These are phyloP conservation scores for Pseudochromis fuscus DNA, from an alignment of 2,797 vertebrate genomes.

Conservation along the genomic window DNA sequence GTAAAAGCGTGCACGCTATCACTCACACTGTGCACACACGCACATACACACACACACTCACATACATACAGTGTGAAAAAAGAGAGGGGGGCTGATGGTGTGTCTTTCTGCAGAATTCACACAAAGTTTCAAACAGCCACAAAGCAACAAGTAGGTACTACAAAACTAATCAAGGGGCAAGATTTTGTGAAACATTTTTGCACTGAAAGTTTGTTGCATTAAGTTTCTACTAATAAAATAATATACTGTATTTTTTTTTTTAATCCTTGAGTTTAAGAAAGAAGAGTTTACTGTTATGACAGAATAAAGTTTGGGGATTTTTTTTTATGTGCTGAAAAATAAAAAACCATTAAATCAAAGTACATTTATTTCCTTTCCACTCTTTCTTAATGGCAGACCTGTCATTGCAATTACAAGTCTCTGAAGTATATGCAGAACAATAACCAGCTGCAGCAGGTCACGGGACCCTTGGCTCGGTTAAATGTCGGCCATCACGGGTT, in stretches of 20 bases:
- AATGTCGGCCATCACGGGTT: slow-evolving; percentile 64
- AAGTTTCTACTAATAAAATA: background rate
- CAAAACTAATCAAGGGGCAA: background rate
- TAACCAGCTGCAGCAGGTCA: slow-evolving; percentile 50
- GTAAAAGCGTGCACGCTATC: slow-evolving; percentile 69
- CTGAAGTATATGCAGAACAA: slow-evolving; percentile 18
- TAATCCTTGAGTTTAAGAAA: too few relatives aligned
- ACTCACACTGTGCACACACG: slow-evolving; percentile 44
- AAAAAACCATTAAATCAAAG: too few relatives aligned
- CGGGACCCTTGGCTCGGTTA: slow-evolving; percentile 18
- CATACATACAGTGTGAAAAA: slow-evolving; percentile 42
- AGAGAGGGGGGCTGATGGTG: slow-evolving; percentile 57
- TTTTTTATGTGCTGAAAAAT: too few relatives aligned
- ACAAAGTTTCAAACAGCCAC: slow-evolving; percentile 65
- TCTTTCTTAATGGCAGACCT: background rate
- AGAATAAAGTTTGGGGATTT: too few relatives aligned
- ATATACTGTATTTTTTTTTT: background rate
- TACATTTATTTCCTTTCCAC: background rate
- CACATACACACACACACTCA: slow-evolving; percentile 28
- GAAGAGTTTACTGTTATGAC: too few relatives aligned
- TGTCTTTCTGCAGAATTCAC: slow-evolving; percentile 74
- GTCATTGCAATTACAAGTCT: background rate
- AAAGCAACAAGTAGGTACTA: slow-evolving; percentile 46
- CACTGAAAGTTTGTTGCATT: slow-evolving; percentile 1
- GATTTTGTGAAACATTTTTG: slow-evolving; percentile 14